A percentile compares a stretch with the other conserved stretches of the same genome.
Evolutionary conservation across 2,113 vertebrate genomes (phyloP).

Genomic region (Choloepus hoffmanni): DNA sequence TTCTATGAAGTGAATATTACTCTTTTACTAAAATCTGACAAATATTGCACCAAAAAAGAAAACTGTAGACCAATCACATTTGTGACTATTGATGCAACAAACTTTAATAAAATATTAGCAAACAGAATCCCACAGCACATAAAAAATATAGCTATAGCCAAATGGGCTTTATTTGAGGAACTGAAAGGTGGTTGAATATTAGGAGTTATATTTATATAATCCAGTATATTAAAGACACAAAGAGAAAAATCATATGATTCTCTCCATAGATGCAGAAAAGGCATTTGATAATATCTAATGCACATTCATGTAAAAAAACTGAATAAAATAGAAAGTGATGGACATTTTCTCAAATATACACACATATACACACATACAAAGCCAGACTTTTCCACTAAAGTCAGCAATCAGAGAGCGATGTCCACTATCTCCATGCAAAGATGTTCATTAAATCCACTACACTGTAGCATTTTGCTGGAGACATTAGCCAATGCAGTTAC

Average conservation of each 20-base stretch:
- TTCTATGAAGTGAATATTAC: neutral
- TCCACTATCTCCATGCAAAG: neutral
- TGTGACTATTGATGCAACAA: neutral
- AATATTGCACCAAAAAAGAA: neutral
- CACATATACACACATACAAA: neutral
- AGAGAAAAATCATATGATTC: slow-evolving; percentile 33
- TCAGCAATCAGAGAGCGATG: neutral
- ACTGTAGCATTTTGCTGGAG: neutral
- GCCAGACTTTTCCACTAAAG: neutral
- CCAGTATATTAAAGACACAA: neutral
- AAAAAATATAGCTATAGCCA: slow-evolving; percentile 9
- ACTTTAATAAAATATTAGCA: slow-evolving; percentile 27
- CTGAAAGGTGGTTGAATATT: neutral
- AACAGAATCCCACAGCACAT: neutral
- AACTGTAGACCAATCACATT: neutral
- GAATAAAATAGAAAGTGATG: neutral
- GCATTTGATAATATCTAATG: slow-evolving; percentile 1
- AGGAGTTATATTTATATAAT: neutral
- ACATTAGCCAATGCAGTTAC: neutral
- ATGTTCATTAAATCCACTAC: neutral
- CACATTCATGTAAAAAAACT: neutral
- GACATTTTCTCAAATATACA: neutral
- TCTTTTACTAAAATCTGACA: neutral
- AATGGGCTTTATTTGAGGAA: neutral
- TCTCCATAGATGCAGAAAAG: slow-evolving; percentile 5